Percentiles rank a stretch among this genome's conserved stretches.
Conservation (phyloP, 2,797 vertebrate species). For the Siniperca undulata region DNA sequence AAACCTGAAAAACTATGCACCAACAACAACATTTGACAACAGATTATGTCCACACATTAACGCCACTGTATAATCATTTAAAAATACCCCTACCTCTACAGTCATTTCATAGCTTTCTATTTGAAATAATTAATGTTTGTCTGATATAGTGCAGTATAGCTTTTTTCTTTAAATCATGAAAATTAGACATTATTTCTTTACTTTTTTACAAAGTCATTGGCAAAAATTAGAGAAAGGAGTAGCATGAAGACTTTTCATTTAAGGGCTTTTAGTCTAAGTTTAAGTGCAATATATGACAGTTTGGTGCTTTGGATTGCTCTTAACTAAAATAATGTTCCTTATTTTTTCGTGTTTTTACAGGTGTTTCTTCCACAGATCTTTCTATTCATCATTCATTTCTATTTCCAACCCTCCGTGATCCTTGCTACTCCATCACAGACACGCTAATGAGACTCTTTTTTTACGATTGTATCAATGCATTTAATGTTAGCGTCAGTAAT, state of each 20-base stretch:
- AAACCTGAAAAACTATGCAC: too few species aligned
- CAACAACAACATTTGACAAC: neutral
- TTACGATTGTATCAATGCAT: too few species aligned
- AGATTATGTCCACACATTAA: neutral
- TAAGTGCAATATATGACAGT: neutral
- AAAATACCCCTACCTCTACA: neutral
- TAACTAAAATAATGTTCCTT: neutral
- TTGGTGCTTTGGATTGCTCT: neutral
- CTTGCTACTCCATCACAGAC: neutral
- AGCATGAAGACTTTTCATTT: neutral
- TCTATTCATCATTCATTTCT: neutral
- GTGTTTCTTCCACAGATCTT: neutral
- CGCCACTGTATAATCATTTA: neutral
- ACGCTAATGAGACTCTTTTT: too few species aligned
- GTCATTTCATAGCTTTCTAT: neutral
- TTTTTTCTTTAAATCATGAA: neutral
- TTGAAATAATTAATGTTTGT: neutral
- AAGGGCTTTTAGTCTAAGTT: neutral
- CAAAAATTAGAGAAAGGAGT: neutral
- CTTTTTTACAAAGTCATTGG: too few species aligned
- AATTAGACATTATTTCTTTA: neutral
- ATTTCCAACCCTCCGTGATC: neutral
- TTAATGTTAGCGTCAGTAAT: too few species aligned
- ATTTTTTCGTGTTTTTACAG: conserved; percentile 1
- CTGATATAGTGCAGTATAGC: neutral